Percentiles rank a stretch among this genome's conserved stretches.
phyloP scores from a whole-genome alignment of 2,797 vertebrate genomes.

The Mormyrops attenuatus region DNA sequence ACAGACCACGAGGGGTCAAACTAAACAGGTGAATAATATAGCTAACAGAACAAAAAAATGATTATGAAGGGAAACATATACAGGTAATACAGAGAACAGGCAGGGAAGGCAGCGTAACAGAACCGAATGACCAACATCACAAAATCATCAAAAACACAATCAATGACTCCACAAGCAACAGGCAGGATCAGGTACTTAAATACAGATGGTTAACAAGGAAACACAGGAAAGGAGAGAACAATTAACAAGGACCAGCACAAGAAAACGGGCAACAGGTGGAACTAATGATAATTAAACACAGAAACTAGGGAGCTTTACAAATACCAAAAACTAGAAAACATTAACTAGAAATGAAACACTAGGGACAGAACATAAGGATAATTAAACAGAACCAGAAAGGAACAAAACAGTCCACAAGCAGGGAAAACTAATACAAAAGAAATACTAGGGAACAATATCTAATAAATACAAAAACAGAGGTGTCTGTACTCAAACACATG shows the following conservation, averaged over 20 bases:
- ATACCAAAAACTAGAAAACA: background rate
- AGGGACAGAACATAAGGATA: background rate
- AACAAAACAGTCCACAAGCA: background rate
- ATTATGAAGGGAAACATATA: background rate
- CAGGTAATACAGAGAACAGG: background rate
- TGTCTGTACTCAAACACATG: background rate
- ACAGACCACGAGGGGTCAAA: background rate
- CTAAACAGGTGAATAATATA: background rate
- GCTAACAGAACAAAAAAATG: background rate
- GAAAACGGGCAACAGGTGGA: background rate
- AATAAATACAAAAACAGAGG: background rate
- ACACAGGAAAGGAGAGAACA: background rate
- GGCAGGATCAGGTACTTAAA: background rate
- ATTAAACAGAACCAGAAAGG: background rate
- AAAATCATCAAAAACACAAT: background rate
- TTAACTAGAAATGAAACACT: background rate
- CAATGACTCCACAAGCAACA: background rate
- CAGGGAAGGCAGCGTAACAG: background rate
- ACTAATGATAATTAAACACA: background rate
- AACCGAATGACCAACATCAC: background rate
- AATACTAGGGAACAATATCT: background rate
- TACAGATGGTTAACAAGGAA: background rate
- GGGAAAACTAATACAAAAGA: background rate
- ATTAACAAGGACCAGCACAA: background rate
- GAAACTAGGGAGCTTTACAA: background rate